Evolutionary conservation across 2,113 vertebrate genomes (phyloP), one percentile per base, ranked within the genome.

Genomic region (Atrichornis clamosus): DNA sequence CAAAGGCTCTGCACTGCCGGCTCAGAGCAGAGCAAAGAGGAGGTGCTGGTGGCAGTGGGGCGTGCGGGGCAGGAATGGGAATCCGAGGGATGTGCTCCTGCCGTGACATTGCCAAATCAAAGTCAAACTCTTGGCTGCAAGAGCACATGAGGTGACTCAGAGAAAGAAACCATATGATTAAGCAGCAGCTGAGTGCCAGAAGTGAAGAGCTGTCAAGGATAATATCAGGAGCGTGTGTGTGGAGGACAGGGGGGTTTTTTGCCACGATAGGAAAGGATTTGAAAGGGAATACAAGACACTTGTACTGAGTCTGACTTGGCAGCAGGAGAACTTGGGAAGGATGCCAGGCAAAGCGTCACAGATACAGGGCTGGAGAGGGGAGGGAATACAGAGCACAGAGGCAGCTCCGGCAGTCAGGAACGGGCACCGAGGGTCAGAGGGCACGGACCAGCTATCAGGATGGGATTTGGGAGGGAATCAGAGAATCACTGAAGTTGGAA

Each of bases 131-230:
- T 60, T 90, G 90, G 72, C 91, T 11, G 20, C 47, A 22, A 37
- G 89, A 95, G 76, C 86, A 69, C 74, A 62, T 3, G 81, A 65
- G 86, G 85, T 92, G 88, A 93, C 87, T 84, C 87, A 90, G 90
- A 83, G 83, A 33, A 87, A 89, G 86, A 92, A 86, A 86, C n/a
- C 68, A 59, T 58, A 67, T 90, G 93, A 94, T 96, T 95, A 94
- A 96, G 85, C 85, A 77, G 93, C 89, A 93, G 92, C 93, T 94
- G 83, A 93, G 94, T 89, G 95, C 87, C 90, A 94, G 94, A 28
- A 89, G 83, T 63, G 72, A 91, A 68, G 92, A 95, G 60, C 79
- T 91, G 90, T 96, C 94, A 93, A 53, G 90, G 70, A 50, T 62
- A 79, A 39, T 73, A 83, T 13, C 75, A 50, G 52, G 35, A 77